Percentiles rank a stretch among this genome's conserved stretches.
Conservation (phyloP, 2,113 vertebrate species). For the Amblyopsis rosae region DNA sequence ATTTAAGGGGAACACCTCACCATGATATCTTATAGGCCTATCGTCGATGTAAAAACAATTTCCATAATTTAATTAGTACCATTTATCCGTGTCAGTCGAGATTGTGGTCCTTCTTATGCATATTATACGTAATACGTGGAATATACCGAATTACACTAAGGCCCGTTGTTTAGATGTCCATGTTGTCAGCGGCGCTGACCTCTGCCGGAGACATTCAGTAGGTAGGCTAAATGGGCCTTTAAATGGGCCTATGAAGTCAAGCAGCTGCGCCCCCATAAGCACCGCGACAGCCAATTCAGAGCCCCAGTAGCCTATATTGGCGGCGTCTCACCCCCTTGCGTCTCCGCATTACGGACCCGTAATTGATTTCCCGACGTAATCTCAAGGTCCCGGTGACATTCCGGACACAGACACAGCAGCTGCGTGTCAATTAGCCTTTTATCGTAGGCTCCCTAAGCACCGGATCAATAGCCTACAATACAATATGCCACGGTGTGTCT, state of each 20-base stretch:
- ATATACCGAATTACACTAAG: too few relatives aligned
- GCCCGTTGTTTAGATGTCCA: slow-evolving; percentile 26
- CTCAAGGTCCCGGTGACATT: slow-evolving; percentile 63
- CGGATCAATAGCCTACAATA: neutral
- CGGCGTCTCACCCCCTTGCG: slow-evolving; percentile 16
- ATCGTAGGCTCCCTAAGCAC: neutral
- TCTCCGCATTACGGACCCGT: slow-evolving; percentile 30
- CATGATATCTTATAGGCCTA: too few relatives aligned
- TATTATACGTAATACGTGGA: too few relatives aligned
- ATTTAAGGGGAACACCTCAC: too few relatives aligned
- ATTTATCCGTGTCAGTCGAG: too few relatives aligned
- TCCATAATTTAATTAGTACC: too few relatives aligned
- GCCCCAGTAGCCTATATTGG: neutral
- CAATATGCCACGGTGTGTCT: neutral
- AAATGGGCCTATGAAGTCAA: slow-evolving; percentile 26
- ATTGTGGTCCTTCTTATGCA: too few relatives aligned
- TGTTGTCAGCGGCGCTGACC: slow-evolving; percentile 42
- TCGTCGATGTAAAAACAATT: too few relatives aligned
- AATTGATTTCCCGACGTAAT: slow-evolving; percentile 62
- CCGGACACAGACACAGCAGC: slow-evolving; percentile 10
- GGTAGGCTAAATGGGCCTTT: too few relatives aligned
- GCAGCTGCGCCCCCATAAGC: slow-evolving; percentile 28
- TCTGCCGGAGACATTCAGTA: slow-evolving; percentile 51
- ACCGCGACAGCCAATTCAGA: slow-evolving; percentile 34
- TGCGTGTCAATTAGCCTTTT: slow-evolving; percentile 21